These are phyloP conservation scores for Rhyacichthys aspro DNA, from an alignment of 2,797 vertebrate species.

Conservation along the genomic window DNA sequence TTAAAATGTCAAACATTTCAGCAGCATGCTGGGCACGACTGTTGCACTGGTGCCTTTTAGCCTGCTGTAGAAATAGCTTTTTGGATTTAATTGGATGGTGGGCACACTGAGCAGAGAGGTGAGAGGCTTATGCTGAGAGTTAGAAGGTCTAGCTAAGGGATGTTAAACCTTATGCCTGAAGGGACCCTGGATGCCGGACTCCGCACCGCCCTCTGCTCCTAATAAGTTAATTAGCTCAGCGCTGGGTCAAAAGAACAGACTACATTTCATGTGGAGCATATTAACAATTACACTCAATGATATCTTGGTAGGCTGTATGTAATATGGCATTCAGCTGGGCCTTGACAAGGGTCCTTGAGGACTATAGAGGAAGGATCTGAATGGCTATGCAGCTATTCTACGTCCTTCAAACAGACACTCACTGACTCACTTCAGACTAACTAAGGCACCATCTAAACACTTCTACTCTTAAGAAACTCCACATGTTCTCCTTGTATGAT, in stretches of 20 bases:
- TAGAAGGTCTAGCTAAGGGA: conserved; percentile 67
- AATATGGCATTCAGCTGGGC: conserved; percentile 27
- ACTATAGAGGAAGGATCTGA: conserved; percentile 19
- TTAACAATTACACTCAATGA: conserved; percentile 55
- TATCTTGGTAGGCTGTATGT: conserved; percentile 38
- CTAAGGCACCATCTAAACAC: too few relatives aligned
- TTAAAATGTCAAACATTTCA: conserved; percentile 61
- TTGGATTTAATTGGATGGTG: conserved; percentile 77
- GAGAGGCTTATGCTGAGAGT: conserved; percentile 70
- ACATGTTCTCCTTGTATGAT: too few relatives aligned
- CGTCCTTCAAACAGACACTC: conserved; percentile 28
- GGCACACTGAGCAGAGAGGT: conserved; percentile 64
- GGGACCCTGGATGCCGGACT: conserved; percentile 51
- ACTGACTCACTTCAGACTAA: too few relatives aligned
- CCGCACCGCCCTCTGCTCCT: conserved; percentile 56
- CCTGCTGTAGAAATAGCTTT: conserved; percentile 57
- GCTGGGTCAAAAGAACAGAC: conserved; percentile 59
- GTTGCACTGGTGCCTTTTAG: conserved; percentile 37
- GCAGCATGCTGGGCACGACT: conserved; percentile 62
- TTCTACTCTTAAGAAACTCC: too few relatives aligned
- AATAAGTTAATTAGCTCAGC: conserved; percentile 73
- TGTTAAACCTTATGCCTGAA: conserved; percentile 71
- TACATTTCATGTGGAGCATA: conserved; percentile 45
- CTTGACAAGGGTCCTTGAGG: conserved; percentile 26
- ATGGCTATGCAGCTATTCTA: neutral